Evolutionary conservation across 2,113 vertebrate genomes (phyloP).

Genomic region (Bettongia penicillata): DNA sequence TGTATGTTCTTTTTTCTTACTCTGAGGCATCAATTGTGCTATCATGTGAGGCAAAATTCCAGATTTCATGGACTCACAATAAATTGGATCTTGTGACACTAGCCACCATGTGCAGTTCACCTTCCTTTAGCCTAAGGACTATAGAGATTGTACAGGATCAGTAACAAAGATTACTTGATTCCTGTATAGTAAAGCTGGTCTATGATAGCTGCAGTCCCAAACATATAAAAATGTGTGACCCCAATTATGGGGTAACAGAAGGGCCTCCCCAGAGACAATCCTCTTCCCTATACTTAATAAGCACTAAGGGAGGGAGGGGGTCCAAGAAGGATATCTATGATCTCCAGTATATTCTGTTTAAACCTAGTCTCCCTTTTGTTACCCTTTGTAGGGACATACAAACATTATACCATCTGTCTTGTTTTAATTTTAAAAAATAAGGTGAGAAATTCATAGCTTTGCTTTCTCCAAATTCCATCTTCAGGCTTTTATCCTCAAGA

Average conservation of each 20-base stretch:
- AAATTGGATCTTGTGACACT: neutral
- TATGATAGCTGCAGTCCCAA: constrained; percentile 62
- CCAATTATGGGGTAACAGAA: constrained; percentile 71
- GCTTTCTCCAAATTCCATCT: neutral
- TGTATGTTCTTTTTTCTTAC: neutral
- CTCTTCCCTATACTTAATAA: constrained; percentile 20
- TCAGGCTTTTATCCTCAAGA: neutral
- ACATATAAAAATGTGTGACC: constrained; percentile 67
- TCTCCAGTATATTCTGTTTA: constrained; percentile 6
- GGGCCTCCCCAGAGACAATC: constrained; percentile 64
- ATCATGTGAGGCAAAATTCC: neutral
- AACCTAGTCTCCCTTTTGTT: neutral
- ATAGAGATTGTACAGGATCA: constrained; percentile 38
- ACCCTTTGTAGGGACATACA: neutral
- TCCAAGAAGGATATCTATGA: constrained; percentile 56
- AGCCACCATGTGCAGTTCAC: constrained; percentile 8
- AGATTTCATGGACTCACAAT: neutral
- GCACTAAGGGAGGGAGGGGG: constrained; percentile 66
- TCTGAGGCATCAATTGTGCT: neutral
- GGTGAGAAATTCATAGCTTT: neutral
- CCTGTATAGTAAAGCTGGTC: constrained; percentile 26
- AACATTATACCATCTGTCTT: constrained; percentile 2
- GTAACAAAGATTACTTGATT: constrained; percentile 15
- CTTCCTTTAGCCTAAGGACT: neutral
- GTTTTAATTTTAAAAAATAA: neutral